These are phyloP conservation scores for Lasiurus cinereus DNA, from an alignment of 2,113 vertebrate species.

Conservation along the genomic window DNA sequence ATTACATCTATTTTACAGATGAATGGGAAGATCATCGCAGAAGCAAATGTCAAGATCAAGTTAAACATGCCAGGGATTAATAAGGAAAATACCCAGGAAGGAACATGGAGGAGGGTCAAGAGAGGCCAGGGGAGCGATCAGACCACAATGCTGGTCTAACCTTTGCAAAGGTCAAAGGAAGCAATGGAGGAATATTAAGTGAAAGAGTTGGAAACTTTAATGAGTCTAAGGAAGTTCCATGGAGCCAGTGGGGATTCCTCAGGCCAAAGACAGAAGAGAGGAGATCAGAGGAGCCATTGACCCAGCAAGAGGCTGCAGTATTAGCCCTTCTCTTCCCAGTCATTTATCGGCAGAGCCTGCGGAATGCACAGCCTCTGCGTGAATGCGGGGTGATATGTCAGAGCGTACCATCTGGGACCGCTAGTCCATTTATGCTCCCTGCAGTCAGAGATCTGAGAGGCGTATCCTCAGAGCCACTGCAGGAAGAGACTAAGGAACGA, in stretches of 20 bases:
- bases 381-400: neutral
- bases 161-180: neutral
- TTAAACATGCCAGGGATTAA: neutral
- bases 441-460: neutral
- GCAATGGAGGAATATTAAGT: neutral
- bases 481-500: neutral
- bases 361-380: neutral
- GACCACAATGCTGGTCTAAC: neutral
- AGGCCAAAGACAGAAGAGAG: neutral
- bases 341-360: neutral
- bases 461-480: neutral
- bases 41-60: neutral
- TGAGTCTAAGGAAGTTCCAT: neutral
- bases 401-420: neutral
- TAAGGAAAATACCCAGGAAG: neutral
- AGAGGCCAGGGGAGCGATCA: fast-evolving
- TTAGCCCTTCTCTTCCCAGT: neutral
- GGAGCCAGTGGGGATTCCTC: neutral
- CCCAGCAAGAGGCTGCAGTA: neutral
- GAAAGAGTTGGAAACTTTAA: neutral
- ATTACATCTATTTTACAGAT: neutral
- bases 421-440: fast-evolving
- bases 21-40: neutral
- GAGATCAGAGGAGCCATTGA: neutral
- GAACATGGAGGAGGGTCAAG: neutral